Percentiles rank a stretch among this genome's conserved stretches.
phyloP scores from a whole-genome alignment of 2,888 invertebrate genomes.

The Drosophila conformis region DNA sequence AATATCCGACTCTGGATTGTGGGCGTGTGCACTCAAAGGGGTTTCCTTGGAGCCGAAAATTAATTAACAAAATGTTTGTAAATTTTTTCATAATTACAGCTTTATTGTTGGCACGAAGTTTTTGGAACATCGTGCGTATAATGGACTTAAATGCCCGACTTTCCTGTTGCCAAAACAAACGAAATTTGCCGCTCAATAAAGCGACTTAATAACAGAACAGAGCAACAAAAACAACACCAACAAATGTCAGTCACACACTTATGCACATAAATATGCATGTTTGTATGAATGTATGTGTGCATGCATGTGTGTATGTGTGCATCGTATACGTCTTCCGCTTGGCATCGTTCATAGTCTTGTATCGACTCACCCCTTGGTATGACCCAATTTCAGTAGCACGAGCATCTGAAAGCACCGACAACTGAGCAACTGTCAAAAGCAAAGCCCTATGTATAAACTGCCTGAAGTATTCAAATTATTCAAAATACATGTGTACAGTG shows the following conservation, averaged over 20 bases:
- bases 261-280: slow-evolving; percentile 16
- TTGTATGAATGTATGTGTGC: slow-evolving; percentile 15
- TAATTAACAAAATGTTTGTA: slow-evolving; percentile 77
- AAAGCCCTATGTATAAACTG: slow-evolving; percentile 20
- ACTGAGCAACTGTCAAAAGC: slow-evolving; percentile 50
- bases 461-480: slow-evolving; percentile 20
- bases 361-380: slow-evolving; percentile 45
- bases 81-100: slow-evolving; percentile 70
- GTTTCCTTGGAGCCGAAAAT: slow-evolving; percentile 59
- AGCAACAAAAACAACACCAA: slow-evolving; percentile 29
- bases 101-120: slow-evolving; percentile 49
- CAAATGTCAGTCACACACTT: slow-evolving; percentile 19
- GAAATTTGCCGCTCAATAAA: slow-evolving; percentile 77
- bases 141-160: slow-evolving; percentile 28
- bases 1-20: slow-evolving; percentile 16
- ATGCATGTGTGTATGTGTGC: slow-evolving; percentile 8
- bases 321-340: slow-evolving; percentile 52
- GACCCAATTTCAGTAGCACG: slow-evolving; percentile 52
- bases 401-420: slow-evolving; percentile 41
- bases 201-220: slow-evolving; percentile 62
- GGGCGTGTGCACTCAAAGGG: slow-evolving; percentile 55
- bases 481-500: slow-evolving; percentile 17
- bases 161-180: slow-evolving; percentile 60
- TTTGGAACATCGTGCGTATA: slow-evolving; percentile 55
- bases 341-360: slow-evolving; percentile 20